A percentile compares a stretch with the other conserved stretches of the same genome.
Evolutionary conservation across 2,797 vertebrate species (phyloP).

Genomic region (Myripristis murdjan): DNA sequence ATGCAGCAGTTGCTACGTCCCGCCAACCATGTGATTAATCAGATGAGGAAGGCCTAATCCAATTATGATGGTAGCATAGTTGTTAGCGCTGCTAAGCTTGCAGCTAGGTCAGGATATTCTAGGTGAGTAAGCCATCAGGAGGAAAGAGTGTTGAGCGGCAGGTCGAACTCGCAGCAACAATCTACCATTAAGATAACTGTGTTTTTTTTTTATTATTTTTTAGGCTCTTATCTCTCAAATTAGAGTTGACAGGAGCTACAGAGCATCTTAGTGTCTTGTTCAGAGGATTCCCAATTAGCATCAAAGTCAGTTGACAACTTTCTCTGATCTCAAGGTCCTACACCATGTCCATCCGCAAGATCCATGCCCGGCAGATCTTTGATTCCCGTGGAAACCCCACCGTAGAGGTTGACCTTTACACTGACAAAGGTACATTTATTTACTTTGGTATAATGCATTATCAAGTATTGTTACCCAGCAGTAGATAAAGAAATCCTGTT

Average conservation of each 20-base stretch:
- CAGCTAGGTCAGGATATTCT: conserved; percentile 74
- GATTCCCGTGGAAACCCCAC: conserved; percentile 98
- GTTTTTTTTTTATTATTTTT: neutral
- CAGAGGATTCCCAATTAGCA: neutral
- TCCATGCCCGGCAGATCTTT: conserved; percentile 93
- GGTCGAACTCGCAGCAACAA: neutral
- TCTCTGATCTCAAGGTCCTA: conserved; percentile 59
- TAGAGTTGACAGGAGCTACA: neutral
- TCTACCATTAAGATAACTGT: neutral
- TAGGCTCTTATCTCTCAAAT: neutral
- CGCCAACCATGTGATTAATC: conserved; percentile 72
- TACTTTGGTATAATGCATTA: neutral
- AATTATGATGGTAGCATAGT: conserved; percentile 69
- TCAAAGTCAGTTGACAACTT: conserved; percentile 12
- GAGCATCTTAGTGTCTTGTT: neutral
- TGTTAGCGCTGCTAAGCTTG: conserved; percentile 63
- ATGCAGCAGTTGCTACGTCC: conserved; percentile 45
- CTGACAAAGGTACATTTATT: conserved; percentile 86
- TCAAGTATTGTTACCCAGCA: neutral
- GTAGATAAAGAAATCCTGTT: neutral
- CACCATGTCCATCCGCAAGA: conserved; percentile 92
- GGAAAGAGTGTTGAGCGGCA: conserved; percentile 32
- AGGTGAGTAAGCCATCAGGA: conserved; percentile 49
- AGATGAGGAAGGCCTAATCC: conserved; percentile 76
- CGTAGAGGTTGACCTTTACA: conserved; percentile 94